Evolutionary conservation across 1,140 invertebrate species (phyloP), one percentile per base, ranked within the genome.

Genomic region (Antheraea mylitta): DNA sequence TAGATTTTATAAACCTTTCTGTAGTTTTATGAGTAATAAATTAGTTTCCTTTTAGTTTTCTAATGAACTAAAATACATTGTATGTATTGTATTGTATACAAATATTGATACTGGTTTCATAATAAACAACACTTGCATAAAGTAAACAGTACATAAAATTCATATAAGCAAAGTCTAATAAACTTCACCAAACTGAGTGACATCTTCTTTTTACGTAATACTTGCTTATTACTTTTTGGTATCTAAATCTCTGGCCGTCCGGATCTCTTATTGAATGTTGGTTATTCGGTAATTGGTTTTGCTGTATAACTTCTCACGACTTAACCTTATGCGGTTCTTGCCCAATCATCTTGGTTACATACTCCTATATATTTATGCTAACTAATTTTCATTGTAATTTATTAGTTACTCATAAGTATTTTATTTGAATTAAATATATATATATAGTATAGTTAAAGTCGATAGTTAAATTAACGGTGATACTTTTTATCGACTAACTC

Each of bases 401-500:
- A 53, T 13, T 13, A 53, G 11, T 53, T 1, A 10, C 45, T 13
- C 7, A 13, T 53, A 53, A 53, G 16, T 53, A 53, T 53, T 53
- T 53, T 6, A 16, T 53, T 2, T 13, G 11, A 53, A 5, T 53
- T 7, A 13, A 53, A 16, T 53, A 53, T 53, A 53, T 53, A 16
- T 30, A 16, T 3, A 9, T 30, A 36, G 13, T 22, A 4, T 30
- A 36, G 5, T 61, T 22, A 36, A 16, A 13, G 16, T 53, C 9
- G 45, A 61, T 36, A 61, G 19, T 61, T n/a, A 61, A 61, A 22
- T 61, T 18, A 18, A 61, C 19, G 10, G 3, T 13, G 36, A 61
- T 61, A 61, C 18, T 61, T 61, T 61, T 61, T 61, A 61, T 61
- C 60, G 60, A 53, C 9, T 13, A 30, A 30, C 22, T 30, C 22